Evolutionary conservation across 1,140 invertebrate species (phyloP).

Genomic region (Pteromalus puparum): DNA sequence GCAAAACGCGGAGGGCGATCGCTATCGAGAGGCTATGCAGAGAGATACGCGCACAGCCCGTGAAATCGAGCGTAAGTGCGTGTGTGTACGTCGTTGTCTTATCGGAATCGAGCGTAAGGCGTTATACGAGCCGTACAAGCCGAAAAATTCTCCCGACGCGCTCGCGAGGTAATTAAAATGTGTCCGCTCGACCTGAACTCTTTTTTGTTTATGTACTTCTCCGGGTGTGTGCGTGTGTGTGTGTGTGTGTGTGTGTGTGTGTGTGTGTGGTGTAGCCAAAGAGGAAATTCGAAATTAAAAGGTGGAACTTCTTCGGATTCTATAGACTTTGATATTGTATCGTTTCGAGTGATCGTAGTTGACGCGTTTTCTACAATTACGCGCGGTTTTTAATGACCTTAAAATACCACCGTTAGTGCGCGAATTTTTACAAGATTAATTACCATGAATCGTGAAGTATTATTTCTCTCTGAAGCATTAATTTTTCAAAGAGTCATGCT

Average conservation of each 20-base stretch:
- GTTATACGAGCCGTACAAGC: neutral
- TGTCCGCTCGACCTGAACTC: neutral
- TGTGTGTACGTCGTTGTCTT: conserved; percentile 14
- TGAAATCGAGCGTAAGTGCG: conserved; percentile 11
- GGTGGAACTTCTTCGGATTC: no score
- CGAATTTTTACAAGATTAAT: neutral
- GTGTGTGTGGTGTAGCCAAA: no score
- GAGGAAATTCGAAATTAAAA: no score
- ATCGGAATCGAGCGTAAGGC: conserved; percentile 31
- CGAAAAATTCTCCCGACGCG: neutral
- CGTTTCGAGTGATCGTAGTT: no score
- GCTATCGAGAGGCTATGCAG: conserved; percentile 26
- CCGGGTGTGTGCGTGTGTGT: neutral
- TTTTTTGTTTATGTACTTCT: neutral
- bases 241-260: no score
- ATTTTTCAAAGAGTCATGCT: conserved; percentile 21
- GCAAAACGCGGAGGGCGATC: conserved; percentile 24
- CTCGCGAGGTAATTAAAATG: conserved; percentile 42
- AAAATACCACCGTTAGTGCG: neutral
- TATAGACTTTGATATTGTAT: no score
- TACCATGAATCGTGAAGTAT: neutral
- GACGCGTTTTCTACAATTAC: no score
- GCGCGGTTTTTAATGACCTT: neutral
- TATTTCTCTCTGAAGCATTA: neutral
- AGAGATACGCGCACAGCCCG: conserved; percentile 9